Conservation (phyloP, 2,113 vertebrate species). For the Halcyon malimbica region DNA sequence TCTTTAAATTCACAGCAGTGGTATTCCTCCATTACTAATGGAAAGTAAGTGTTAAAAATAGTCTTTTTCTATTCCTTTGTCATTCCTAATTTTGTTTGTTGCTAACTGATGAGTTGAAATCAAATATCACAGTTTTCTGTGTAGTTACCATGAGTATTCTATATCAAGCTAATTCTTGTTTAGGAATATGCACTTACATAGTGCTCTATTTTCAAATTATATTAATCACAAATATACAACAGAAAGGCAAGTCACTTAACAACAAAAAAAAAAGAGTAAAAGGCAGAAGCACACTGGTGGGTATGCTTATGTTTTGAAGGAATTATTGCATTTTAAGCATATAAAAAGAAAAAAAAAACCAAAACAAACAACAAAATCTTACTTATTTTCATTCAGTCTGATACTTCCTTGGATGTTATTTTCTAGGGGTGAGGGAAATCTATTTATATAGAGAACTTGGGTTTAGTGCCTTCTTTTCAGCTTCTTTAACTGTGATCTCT, state of each 20-base stretch:
- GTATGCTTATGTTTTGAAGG: not conserved
- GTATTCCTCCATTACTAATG: not conserved
- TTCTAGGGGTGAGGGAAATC: not conserved
- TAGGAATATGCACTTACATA: not conserved
- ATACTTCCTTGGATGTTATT: not conserved
- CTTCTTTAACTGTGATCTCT: not conserved
- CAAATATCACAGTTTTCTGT: fast-evolving
- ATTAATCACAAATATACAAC: not conserved
- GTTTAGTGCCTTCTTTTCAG: not conserved
- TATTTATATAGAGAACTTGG: not conserved
- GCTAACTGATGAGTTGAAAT: not conserved
- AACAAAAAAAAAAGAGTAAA: not conserved
- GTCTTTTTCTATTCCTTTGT: not conserved
- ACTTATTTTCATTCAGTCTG: not conserved
- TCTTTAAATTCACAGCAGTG: not conserved
- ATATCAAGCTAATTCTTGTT: not conserved
- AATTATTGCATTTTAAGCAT: not conserved
- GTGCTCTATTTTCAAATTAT: not conserved
- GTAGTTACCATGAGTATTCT: not conserved
- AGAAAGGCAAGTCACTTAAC: not conserved
- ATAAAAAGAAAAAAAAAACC: not conserved
- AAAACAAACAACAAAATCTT: not conserved
- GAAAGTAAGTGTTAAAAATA: not conserved
- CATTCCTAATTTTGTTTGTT: not conserved
- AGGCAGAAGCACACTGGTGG: fast-evolving